phyloP scores from a whole-genome alignment of 2,113 vertebrate species.

The Microtus montanus region DNA sequence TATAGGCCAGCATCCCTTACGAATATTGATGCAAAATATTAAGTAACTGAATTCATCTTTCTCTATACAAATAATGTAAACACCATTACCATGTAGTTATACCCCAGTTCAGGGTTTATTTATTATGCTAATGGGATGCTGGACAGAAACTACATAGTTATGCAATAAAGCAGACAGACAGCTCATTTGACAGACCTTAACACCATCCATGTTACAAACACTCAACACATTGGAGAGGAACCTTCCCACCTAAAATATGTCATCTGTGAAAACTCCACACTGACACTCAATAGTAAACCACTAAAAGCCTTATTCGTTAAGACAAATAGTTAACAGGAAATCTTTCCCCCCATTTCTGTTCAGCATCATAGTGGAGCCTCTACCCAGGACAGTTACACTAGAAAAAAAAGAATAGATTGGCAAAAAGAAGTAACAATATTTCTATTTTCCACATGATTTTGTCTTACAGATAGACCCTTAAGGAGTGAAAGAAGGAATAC shows the following conservation, averaged over 20 bases:
- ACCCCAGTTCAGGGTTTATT: neutral
- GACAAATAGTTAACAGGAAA: neutral
- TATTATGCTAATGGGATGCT: neutral
- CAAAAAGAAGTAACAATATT: neutral
- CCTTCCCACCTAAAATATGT: neutral
- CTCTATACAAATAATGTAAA: neutral
- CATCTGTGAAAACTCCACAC: neutral
- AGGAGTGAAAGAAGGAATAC: neutral
- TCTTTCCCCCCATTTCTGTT: neutral
- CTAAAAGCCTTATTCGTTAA: neutral
- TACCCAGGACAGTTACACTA: neutral
- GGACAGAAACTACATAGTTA: neutral
- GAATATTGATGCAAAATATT: neutral
- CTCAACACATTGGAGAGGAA: neutral
- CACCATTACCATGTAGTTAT: neutral
- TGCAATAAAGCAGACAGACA: neutral
- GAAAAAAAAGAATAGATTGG: neutral
- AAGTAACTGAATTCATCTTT: neutral
- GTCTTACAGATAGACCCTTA: neutral
- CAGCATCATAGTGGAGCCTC: neutral
- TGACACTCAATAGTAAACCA: neutral
- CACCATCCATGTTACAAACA: neutral
- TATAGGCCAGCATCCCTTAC: neutral
- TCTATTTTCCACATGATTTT: neutral
- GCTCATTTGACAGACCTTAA: conserved; percentile 7